These are phyloP conservation scores for Platycheirus rosarum DNA, from an alignment of 2,888 invertebrate genomes.

Conservation along the genomic window DNA sequence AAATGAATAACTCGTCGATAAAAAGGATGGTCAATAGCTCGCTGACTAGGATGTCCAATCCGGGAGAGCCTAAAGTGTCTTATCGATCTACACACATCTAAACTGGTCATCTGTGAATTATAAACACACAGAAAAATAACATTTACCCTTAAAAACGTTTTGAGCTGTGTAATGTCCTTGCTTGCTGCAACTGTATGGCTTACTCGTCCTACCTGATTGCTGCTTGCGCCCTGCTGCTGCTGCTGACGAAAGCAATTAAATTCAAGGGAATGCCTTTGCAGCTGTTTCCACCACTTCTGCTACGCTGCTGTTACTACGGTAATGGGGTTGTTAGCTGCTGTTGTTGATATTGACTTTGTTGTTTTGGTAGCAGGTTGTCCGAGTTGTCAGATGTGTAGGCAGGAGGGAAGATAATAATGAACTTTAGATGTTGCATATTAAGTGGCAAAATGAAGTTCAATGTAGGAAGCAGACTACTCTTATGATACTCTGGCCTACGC, in stretches of 20 bases:
- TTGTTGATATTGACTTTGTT: slow-evolving; percentile 53
- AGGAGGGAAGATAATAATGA: slow-evolving; percentile 41
- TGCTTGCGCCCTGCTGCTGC: neutral
- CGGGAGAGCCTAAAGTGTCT: slow-evolving; percentile 43
- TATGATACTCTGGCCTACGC: neutral
- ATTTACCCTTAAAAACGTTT: slow-evolving; percentile 26
- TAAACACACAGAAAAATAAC: slow-evolving; percentile 41
- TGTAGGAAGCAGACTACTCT: slow-evolving; percentile 12
- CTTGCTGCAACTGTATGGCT: slow-evolving; percentile 12
- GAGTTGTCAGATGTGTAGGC: neutral
- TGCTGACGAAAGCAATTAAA: slow-evolving; percentile 70
- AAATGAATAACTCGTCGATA: slow-evolving; percentile 21
- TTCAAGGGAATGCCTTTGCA: slow-evolving; percentile 68
- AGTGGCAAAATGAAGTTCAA: slow-evolving; percentile 66
- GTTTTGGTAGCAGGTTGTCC: slow-evolving; percentile 15
- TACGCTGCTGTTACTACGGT: slow-evolving; percentile 6
- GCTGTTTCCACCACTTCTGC: slow-evolving; percentile 35
- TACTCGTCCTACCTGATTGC: slow-evolving; percentile 7
- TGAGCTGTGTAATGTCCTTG: slow-evolving; percentile 20
- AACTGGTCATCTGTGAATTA: slow-evolving; percentile 60
- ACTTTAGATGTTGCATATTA: slow-evolving; percentile 69
- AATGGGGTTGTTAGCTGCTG: slow-evolving; percentile 27
- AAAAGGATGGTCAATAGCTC: slow-evolving; percentile 24
- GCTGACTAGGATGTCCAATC: slow-evolving; percentile 1
- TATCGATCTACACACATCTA: slow-evolving; percentile 36